Conservation (phyloP, 23 tunicate genomes). For the Botrylloides violaceus region DNA sequence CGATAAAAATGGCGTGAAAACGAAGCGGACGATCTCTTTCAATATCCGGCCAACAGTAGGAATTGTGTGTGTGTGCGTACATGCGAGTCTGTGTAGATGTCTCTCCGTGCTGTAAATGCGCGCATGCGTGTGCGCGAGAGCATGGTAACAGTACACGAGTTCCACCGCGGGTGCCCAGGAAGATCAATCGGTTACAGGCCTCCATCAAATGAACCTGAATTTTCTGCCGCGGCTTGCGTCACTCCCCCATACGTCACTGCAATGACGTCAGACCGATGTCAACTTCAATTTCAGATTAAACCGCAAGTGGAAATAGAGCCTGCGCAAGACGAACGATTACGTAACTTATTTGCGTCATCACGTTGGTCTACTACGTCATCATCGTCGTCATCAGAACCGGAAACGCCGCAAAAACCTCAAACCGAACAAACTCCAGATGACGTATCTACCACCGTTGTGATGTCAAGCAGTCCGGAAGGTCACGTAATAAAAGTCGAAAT, state of each 20-base stretch:
- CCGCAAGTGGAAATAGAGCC: neutral
- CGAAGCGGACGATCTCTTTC: slow-evolving; percentile 13
- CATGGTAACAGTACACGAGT: too few relatives aligned
- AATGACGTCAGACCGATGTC: neutral
- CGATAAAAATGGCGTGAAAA: neutral
- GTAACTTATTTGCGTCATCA: slow-evolving; percentile 13
- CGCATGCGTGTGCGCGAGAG: too few relatives aligned
- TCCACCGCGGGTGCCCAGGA: too few relatives aligned
- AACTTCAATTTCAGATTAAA: neutral
- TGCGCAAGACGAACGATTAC: neutral
- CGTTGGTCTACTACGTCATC: neutral
- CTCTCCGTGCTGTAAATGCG: too few relatives aligned
- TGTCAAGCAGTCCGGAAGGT: too few relatives aligned
- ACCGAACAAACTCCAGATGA: too few relatives aligned
- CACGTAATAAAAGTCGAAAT: too few relatives aligned
- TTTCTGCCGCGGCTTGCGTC: neutral
- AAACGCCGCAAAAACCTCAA: too few relatives aligned
- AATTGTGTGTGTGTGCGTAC: too few relatives aligned
- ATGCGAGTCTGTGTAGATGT: too few relatives aligned
- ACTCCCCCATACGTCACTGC: neutral
- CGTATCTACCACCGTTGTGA: too few relatives aligned
- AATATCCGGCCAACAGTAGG: too few relatives aligned
- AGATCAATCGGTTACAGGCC: neutral
- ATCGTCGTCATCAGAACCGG: neutral
- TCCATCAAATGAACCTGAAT: neutral